Evolutionary conservation across 2,888 invertebrate genomes (phyloP).

Genomic region (Flabesymbios commensalis): DNA sequence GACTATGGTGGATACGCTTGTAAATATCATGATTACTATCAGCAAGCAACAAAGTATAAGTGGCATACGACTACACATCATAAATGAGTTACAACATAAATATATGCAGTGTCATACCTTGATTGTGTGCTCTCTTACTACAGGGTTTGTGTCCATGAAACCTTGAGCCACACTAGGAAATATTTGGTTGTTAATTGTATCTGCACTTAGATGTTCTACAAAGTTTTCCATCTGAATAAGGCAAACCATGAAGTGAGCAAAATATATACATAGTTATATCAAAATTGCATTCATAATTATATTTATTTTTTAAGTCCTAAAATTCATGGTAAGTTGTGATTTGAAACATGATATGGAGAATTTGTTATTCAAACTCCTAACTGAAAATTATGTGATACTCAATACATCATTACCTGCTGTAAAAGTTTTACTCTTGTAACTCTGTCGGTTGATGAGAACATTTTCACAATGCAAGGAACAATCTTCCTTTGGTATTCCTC

Average conservation of each 20-base stretch:
- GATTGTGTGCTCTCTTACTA: conserved; percentile 95
- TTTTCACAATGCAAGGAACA: conserved; percentile 94
- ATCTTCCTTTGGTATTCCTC: conserved; percentile 93
- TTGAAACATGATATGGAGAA: too few relatives aligned
- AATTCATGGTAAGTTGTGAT: too few relatives aligned
- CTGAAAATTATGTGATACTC: not conserved
- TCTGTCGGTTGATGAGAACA: conserved; percentile 93
- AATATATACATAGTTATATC: too few relatives aligned
- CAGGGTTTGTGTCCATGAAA: conserved; percentile 94
- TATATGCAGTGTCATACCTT: conserved; percentile 68
- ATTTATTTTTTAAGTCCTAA: too few relatives aligned
- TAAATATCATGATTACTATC: too few relatives aligned
- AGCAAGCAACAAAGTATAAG: not conserved
- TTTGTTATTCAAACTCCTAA: not conserved
- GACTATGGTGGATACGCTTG: too few relatives aligned
- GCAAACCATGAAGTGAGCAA: too few relatives aligned
- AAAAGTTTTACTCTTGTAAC: conserved; percentile 91
- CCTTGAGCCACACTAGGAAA: conserved; percentile 76
- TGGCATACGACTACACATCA: not conserved
- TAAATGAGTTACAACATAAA: not conserved
- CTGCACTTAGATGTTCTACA: conserved; percentile 67
- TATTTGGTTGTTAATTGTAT: conserved; percentile 81
- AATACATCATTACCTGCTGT: conserved; percentile 71
- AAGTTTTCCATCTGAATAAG: conserved; percentile 77
- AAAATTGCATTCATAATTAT: too few relatives aligned